phyloP scores from a whole-genome alignment of 2,888 invertebrate genomes.

The Ophion ventricosus region DNA sequence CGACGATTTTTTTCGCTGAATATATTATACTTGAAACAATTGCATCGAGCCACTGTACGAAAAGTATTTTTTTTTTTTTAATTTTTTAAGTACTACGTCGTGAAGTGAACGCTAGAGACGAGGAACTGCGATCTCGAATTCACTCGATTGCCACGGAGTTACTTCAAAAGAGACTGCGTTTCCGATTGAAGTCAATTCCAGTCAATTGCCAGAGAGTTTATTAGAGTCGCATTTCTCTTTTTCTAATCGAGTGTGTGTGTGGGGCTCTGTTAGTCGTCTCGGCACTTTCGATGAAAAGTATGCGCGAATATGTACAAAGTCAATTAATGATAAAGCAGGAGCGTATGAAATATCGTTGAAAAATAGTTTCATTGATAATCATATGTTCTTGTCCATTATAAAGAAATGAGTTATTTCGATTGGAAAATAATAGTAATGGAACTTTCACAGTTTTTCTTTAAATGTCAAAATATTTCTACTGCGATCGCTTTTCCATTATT shows the following conservation, averaged over 20 bases:
- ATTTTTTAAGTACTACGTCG: neutral
- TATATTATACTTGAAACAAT: neutral
- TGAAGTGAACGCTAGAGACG: neutral
- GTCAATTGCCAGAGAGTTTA: slow-evolving; percentile 40
- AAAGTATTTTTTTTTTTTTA: neutral
- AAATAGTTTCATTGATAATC: neutral
- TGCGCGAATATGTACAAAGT: neutral
- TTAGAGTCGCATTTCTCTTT: slow-evolving; percentile 48
- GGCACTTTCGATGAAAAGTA: neutral
- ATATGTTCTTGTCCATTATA: neutral
- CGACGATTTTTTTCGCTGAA: neutral
- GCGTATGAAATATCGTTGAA: neutral
- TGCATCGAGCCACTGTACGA: neutral
- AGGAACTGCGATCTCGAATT: neutral
- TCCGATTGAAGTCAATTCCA: slow-evolving; percentile 51
- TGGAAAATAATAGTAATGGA: neutral
- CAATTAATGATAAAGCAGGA: neutral
- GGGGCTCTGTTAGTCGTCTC: neutral
- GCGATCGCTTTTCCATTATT: neutral
- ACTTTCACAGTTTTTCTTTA: neutral
- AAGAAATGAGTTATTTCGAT: neutral
- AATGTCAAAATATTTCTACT: neutral
- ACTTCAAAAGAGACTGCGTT: slow-evolving; percentile 39
- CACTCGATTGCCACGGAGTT: slow-evolving; percentile 26
- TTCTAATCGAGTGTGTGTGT: neutral